A percentile compares a stretch with the other conserved stretches of the same genome.
Conservation (phyloP, 2,113 vertebrate genomes). For the Neotoma lepida region DNA sequence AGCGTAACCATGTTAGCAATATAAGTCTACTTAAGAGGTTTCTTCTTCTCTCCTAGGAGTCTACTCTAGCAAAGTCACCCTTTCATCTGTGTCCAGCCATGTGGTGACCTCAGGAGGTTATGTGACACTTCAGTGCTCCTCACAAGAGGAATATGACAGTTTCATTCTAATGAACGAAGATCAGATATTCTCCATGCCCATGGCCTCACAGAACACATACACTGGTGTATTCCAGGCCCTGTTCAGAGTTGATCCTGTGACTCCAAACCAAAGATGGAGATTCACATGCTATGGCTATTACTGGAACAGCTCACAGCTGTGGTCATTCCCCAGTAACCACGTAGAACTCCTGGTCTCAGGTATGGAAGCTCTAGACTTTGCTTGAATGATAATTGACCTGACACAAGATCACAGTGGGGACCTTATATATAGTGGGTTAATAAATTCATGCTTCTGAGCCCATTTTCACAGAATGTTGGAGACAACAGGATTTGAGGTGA, state of each 20-base stretch:
- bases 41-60: background rate
- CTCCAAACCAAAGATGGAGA: background rate
- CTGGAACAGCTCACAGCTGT: fast-evolving
- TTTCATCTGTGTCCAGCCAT: background rate
- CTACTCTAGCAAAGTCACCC: fast-evolving
- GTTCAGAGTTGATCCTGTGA: background rate
- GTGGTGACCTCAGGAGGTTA: background rate
- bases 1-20: too few species aligned
- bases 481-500: fast-evolving
- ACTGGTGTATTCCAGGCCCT: background rate
- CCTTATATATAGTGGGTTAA: background rate
- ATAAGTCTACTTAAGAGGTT: background rate
- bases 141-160: background rate
- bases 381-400: background rate
- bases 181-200: background rate
- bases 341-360: background rate
- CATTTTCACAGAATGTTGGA: background rate
- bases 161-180: background rate
- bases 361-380: fast-evolving
- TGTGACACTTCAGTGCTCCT: background rate
- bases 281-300: background rate
- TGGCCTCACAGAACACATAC: background rate
- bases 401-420: background rate
- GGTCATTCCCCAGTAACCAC: background rate
- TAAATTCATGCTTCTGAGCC: too few species aligned